Conservation (phyloP, 1,140 invertebrate genomes). For the Proctacanthus coquilletti region DNA sequence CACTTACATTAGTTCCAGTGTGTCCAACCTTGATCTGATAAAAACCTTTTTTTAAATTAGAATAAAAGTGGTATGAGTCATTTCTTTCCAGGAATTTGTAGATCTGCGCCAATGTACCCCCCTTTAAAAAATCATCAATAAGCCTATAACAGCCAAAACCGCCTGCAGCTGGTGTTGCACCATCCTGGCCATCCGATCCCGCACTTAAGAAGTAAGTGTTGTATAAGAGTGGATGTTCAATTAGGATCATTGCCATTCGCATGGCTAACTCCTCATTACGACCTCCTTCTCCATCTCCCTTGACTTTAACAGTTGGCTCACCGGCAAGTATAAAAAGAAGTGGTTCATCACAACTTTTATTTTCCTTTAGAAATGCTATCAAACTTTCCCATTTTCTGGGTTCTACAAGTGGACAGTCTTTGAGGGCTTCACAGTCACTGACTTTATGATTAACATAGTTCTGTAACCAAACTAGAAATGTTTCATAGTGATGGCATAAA, state of each 20-base stretch:
- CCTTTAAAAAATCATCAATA: constrained; percentile 33
- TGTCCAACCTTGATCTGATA: constrained; percentile 73
- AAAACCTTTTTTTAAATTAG: constrained; percentile 41
- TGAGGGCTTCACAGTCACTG: too few species aligned
- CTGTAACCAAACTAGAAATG: too few species aligned
- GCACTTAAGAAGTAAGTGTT: constrained; percentile 50
- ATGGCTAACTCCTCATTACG: constrained; percentile 86
- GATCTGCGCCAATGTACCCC: constrained; percentile 22
- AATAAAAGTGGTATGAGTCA: constrained; percentile 80
- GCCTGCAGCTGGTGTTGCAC: constrained; percentile 86
- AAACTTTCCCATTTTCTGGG: too few species aligned
- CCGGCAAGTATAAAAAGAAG: constrained; percentile 67
- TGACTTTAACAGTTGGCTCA: constrained; percentile 78
- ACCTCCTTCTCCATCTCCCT: constrained; percentile 66
- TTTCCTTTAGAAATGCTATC: too few species aligned
- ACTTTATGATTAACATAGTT: too few species aligned
- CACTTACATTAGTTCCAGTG: constrained; percentile 99
- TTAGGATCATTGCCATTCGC: constrained; percentile 41
- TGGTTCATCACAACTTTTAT: too few species aligned
- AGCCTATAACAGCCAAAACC: constrained; percentile 44
- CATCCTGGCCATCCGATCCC: constrained; percentile 96
- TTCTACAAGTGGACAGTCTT: too few species aligned
- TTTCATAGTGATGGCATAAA: too few species aligned
- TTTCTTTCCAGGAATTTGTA: constrained; percentile 64
- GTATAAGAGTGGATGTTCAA: constrained; percentile 16